A percentile compares a stretch with the other conserved stretches of the same genome.
These are phyloP conservation scores for Pseudochaenichthys georgianus DNA, from an alignment of 2,797 vertebrate genomes.

Conservation along the genomic window DNA sequence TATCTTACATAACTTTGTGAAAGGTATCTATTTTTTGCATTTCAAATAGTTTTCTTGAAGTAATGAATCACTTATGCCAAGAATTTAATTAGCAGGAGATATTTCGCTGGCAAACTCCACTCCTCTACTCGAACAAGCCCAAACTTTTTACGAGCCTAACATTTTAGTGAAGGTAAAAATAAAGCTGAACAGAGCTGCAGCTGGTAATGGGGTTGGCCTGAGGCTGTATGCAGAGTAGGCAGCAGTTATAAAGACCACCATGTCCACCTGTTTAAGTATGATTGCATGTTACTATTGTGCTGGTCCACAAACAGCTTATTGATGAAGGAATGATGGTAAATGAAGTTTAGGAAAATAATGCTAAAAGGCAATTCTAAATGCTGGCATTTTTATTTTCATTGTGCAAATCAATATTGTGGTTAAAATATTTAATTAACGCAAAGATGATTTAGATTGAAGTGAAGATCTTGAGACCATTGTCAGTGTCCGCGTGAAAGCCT, in stretches of 20 bases:
- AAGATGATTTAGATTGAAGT: not conserved
- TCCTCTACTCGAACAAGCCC: not conserved
- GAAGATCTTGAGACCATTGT: not conserved
- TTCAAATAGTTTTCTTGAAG: not conserved
- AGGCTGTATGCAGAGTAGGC: not conserved
- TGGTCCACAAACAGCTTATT: not conserved
- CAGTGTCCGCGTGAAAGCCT: constrained; percentile 5
- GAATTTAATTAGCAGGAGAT: not conserved
- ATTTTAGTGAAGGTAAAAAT: not conserved
- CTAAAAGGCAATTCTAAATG: no score
- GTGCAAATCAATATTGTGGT: not conserved
- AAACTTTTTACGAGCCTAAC: not conserved
- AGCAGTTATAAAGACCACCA: not conserved
- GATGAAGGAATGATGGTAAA: not conserved
- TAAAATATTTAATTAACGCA: not conserved
- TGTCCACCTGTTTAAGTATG: constrained; percentile 1
- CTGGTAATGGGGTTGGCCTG: not conserved
- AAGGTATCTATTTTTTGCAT: not conserved
- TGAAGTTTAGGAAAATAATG: not conserved
- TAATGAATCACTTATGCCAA: not conserved
- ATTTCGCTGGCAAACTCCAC: not conserved
- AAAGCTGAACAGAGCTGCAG: not conserved
- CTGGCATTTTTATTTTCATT: no score
- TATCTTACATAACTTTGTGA: not conserved
- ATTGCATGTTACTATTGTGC: constrained; percentile 4